phyloP scores from a whole-genome alignment of 2,888 invertebrate species.

The Anoplius nigerrimus region DNA sequence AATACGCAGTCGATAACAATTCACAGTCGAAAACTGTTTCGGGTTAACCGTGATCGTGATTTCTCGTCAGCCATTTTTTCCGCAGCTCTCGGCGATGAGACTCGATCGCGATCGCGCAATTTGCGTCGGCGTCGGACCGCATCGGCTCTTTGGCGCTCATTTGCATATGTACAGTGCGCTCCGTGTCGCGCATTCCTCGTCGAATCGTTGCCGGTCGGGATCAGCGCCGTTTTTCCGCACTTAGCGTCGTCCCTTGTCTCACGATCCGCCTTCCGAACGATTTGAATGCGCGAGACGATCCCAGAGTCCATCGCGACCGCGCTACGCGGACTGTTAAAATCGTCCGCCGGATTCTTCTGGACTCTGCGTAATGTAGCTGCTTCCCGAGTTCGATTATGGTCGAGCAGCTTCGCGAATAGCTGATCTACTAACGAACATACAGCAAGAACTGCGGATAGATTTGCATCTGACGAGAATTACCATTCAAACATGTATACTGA shows the following conservation, averaged over 20 bases:
- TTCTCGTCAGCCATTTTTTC: too few relatives aligned
- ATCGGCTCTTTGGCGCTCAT: slow-evolving; percentile 11
- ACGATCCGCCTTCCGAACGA: slow-evolving; percentile 41
- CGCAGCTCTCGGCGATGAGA: too few relatives aligned
- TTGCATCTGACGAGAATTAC: too few relatives aligned
- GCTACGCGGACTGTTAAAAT: slow-evolving; percentile 34
- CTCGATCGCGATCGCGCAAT: too few relatives aligned
- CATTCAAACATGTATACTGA: too few relatives aligned
- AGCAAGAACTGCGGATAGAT: too few relatives aligned
- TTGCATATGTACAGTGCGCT: background rate
- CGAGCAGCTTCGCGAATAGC: too few relatives aligned
- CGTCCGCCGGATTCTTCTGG: slow-evolving; percentile 24
- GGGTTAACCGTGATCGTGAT: too few relatives aligned
- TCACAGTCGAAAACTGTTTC: too few relatives aligned
- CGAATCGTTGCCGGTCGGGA: slow-evolving; percentile 38
- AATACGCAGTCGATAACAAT: too few relatives aligned
- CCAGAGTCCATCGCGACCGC: slow-evolving; percentile 20
- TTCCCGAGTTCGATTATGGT: too few relatives aligned
- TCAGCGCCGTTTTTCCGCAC: slow-evolving; percentile 36
- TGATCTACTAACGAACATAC: too few relatives aligned
- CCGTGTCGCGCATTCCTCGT: slow-evolving; percentile 43
- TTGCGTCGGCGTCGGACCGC: background rate
- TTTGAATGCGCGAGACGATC: slow-evolving; percentile 46
- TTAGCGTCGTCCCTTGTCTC: slow-evolving; percentile 30
- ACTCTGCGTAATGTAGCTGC: background rate